These are phyloP conservation scores for Ornithoptera priamus DNA, from an alignment of 2,888 invertebrate species.

Conservation along the genomic window DNA sequence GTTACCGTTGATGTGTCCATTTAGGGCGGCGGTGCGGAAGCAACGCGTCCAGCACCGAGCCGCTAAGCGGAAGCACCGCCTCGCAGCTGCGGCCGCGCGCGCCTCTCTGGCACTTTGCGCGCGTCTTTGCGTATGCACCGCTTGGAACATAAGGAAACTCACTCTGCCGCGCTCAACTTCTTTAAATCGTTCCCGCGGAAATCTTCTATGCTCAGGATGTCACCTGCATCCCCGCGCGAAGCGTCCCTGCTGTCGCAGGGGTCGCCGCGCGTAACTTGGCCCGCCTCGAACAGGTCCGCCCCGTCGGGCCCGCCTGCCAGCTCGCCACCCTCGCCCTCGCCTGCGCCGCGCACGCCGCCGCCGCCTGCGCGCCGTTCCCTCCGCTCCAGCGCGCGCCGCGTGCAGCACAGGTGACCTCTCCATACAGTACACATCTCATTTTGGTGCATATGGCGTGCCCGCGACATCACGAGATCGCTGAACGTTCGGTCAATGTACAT, in stretches of 20 bases:
- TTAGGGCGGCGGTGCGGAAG: conserved; percentile 6
- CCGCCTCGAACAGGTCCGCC: background rate
- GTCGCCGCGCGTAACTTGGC: background rate
- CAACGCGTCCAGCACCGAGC: conserved; percentile 8
- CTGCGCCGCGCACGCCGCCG: background rate
- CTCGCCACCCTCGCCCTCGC: background rate
- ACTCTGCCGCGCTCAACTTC: no score
- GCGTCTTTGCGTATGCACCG: background rate
- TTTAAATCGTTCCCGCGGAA: no score
- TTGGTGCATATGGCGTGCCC: background rate
- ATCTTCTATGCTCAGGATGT: background rate
- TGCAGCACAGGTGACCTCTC: background rate
- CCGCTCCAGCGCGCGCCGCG: background rate
- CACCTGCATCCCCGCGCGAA: background rate
- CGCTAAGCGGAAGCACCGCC: conserved; percentile 6
- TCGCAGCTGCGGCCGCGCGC: conserved; percentile 1
- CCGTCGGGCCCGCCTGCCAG: background rate
- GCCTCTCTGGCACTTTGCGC: background rate
- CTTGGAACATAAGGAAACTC: no score
- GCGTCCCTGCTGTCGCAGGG: background rate
- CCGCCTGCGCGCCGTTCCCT: background rate
- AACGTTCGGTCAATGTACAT: no score
- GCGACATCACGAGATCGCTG: no score
- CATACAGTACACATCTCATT: no score
- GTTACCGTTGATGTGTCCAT: background rate